Percentiles rank a stretch among this genome's conserved stretches.
Evolutionary conservation across 2,113 vertebrate species (phyloP).

Genomic region (Oreochromis spilurus): DNA sequence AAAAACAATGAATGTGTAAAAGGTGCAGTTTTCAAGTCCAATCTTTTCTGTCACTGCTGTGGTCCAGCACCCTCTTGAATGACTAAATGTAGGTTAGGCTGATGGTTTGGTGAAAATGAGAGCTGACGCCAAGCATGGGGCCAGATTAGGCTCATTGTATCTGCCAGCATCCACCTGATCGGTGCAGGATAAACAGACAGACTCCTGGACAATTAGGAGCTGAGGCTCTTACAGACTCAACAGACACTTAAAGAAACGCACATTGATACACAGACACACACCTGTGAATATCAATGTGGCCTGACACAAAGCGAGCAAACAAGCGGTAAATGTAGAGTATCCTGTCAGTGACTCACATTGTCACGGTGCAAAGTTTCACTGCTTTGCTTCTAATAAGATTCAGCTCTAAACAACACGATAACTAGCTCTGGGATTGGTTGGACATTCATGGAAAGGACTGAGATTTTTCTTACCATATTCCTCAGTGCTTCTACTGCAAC

Average conservation of each 20-base stretch:
- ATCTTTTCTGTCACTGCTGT: background rate
- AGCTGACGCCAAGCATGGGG: conserved; percentile 56
- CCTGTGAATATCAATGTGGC: conserved; percentile 52
- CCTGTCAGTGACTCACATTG: conserved; percentile 62
- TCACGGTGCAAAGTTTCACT: conserved; percentile 43
- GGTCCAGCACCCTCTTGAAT: background rate
- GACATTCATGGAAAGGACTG: background rate
- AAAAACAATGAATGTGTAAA: background rate
- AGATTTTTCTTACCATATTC: background rate
- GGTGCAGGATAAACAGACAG: conserved; percentile 51
- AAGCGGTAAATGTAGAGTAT: conserved; percentile 58
- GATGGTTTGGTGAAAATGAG: conserved; percentile 57
- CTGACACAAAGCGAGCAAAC: conserved; percentile 52
- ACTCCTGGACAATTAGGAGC: conserved; percentile 66
- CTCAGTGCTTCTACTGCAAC: background rate
- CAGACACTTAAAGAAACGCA: conserved; percentile 19
- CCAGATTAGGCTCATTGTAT: conserved; percentile 60
- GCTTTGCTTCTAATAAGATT: conserved; percentile 18
- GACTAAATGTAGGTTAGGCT: background rate
- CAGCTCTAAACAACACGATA: background rate
- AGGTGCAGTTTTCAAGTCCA: background rate
- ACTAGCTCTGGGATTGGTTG: conserved; percentile 6
- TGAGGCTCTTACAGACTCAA: conserved; percentile 12
- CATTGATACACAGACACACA: background rate
- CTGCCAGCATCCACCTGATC: conserved; percentile 61